A percentile compares a stretch with the other conserved stretches of the same genome.
Evolutionary conservation across 2,113 vertebrate species (phyloP).

Genomic region (Psilopsiagon aymara): DNA sequence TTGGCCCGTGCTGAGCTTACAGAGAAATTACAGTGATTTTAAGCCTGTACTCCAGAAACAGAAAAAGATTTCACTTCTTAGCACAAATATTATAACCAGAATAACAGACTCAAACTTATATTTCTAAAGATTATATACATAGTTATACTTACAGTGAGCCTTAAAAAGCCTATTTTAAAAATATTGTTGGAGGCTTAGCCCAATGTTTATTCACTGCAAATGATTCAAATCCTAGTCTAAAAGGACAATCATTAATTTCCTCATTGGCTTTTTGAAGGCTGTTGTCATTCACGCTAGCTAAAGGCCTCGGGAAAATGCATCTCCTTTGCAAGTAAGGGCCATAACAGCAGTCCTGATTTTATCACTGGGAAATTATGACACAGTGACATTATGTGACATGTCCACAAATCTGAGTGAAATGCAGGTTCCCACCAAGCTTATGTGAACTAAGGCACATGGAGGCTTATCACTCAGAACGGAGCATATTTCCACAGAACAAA

Average conservation of each 20-base stretch:
- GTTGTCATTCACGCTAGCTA: not conserved
- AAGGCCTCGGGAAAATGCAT: not conserved
- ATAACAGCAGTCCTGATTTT: not conserved
- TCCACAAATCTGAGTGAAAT: not conserved
- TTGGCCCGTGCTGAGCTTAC: not conserved
- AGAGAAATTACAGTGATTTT: not conserved
- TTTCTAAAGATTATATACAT: not conserved
- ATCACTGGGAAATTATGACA: not conserved
- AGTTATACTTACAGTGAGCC: not conserved
- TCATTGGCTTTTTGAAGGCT: not conserved
- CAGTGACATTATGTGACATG: rapidly evolving
- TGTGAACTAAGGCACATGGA: not conserved
- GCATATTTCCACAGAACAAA: not conserved
- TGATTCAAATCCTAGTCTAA: not conserved
- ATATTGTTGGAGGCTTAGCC: not conserved
- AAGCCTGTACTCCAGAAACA: not conserved
- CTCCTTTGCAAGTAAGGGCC: not conserved
- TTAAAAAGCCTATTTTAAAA: not conserved
- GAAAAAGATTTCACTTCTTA: not conserved
- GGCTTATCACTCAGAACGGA: not conserved
- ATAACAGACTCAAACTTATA: not conserved
- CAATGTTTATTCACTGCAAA: not conserved
- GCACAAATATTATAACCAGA: not conserved
- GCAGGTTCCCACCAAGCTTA: not conserved
- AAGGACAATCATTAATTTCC: not conserved